phyloP scores from a whole-genome alignment of 2,888 invertebrate genomes.

The Fragum whitleyi region DNA sequence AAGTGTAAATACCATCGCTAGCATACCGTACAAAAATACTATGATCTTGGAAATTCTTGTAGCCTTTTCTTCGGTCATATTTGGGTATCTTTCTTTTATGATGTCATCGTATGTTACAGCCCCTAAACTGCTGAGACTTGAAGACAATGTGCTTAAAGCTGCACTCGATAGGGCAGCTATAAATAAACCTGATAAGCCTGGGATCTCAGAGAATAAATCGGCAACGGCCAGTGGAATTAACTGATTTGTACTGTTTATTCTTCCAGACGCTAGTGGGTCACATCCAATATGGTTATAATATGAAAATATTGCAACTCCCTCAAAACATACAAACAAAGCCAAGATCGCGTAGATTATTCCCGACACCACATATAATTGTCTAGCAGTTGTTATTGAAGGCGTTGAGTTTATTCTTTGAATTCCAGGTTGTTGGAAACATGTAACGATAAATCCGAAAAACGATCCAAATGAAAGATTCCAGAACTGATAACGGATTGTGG shows the following conservation, averaged over 20 bases:
- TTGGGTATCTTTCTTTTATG: conserved; percentile 34
- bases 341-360: conserved; percentile 19
- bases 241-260: conserved; percentile 36
- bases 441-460: background rate
- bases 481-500: conserved; percentile 25
- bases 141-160: conserved; percentile 50
- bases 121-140: conserved; percentile 46
- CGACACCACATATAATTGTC: conserved; percentile 6
- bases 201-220: conserved; percentile 42
- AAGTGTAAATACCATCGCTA: background rate
- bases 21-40: conserved; percentile 8
- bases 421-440: conserved; percentile 32
- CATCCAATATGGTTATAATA: conserved; percentile 41
- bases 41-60: conserved; percentile 7
- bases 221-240: conserved; percentile 36
- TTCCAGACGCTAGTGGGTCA: conserved; percentile 38
- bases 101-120: conserved; percentile 54
- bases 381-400: conserved; percentile 6
- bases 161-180: conserved; percentile 48
- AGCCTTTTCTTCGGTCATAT: conserved; percentile 1
- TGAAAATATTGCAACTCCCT: conserved; percentile 49
- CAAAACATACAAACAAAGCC: background rate
- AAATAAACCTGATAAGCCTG: conserved; percentile 53
- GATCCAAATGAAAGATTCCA: conserved; percentile 21
- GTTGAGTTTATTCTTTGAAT: conserved; percentile 28